phyloP scores from a whole-genome alignment of 1,140 invertebrate genomes.

The Caenorhabditis latens region DNA sequence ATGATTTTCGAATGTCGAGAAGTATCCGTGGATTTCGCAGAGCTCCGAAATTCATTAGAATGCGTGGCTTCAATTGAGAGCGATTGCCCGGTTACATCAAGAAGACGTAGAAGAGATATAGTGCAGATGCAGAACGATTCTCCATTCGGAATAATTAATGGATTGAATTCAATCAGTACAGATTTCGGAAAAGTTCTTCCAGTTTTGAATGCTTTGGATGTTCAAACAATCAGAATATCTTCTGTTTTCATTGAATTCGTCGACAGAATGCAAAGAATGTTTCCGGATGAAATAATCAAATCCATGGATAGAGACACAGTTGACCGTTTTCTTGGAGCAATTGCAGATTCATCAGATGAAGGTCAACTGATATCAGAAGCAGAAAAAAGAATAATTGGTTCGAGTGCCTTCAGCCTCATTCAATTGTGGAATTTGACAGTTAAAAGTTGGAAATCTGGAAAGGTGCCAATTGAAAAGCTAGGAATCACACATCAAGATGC shows the following conservation, averaged over 20 bases:
- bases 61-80: constrained; percentile 56
- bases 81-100: constrained; percentile 22
- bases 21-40: constrained; percentile 27
- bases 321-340: constrained; percentile 15
- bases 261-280: constrained; percentile 36
- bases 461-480: background rate
- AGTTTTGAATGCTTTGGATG: constrained; percentile 27
- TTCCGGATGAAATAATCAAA: constrained; percentile 4
- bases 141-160: constrained; percentile 41
- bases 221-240: constrained; percentile 47
- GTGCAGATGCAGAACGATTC: constrained; percentile 24
- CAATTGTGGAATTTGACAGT: constrained; percentile 52
- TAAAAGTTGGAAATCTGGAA: constrained; percentile 52
- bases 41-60: background rate
- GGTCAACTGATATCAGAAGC: constrained; percentile 39
- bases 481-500: constrained; percentile 51
- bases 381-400: constrained; percentile 22
- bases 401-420: background rate
- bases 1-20: constrained; percentile 54
- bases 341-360: constrained; percentile 41
- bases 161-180: background rate
- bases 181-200: constrained; percentile 24
- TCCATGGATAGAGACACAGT: background rate
- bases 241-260: constrained; percentile 18
- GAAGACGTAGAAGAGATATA: constrained; percentile 27